A percentile compares a stretch with the other conserved stretches of the same genome.
Conservation (phyloP, 2,113 vertebrate species). For the Cercopithecus mona region DNA sequence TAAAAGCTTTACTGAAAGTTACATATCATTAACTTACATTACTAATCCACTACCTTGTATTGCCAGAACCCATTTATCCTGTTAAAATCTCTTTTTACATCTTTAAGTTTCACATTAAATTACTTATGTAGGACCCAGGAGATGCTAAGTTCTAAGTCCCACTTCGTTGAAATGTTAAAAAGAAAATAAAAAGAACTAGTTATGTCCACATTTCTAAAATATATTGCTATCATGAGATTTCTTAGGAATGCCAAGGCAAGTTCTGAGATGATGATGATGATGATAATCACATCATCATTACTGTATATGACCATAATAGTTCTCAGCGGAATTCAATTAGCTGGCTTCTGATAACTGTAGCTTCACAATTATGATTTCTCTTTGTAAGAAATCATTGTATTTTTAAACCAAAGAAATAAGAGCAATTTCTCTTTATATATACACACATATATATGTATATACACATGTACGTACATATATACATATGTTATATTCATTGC, state of each 20-base stretch:
- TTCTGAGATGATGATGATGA: neutral
- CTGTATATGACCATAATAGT: neutral
- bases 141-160: neutral
- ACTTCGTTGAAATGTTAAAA: conserved; percentile 25
- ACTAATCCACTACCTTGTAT: neutral
- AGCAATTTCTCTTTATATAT: neutral
- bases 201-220: neutral
- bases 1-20: neutral
- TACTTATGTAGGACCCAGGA: neutral
- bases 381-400: neutral
- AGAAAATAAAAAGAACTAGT: neutral
- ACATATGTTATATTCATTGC: neutral
- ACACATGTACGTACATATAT: neutral
- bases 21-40: neutral
- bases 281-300: neutral
- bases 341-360: neutral
- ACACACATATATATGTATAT: too few relatives aligned
- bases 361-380: neutral
- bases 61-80: conserved; percentile 12
- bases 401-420: conserved; percentile 26
- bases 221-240: neutral
- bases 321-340: neutral
- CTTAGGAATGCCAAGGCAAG: neutral
- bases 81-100: neutral
- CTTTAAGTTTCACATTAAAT: conserved; percentile 11